These are phyloP conservation scores for Pantala flavescens DNA, from an alignment of 1,140 invertebrate genomes.

Conservation along the genomic window DNA sequence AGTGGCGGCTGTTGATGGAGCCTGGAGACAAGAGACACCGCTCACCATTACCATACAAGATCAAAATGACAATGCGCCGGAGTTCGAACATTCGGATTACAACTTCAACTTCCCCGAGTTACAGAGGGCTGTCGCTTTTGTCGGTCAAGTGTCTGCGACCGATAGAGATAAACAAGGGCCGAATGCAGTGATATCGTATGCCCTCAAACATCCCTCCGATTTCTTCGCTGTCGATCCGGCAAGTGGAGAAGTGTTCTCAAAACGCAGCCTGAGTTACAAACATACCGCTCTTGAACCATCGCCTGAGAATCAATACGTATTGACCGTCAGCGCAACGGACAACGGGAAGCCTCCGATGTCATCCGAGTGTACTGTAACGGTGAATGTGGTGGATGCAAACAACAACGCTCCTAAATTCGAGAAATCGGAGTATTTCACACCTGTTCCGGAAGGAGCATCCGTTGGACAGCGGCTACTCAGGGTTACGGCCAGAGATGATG, in stretches of 20 bases:
- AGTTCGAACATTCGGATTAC: slow-evolving; percentile 79
- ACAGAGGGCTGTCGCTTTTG: slow-evolving; percentile 63
- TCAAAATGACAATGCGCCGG: slow-evolving; percentile 87
- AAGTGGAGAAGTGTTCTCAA: slow-evolving; percentile 80
- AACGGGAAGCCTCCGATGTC: slow-evolving; percentile 88
- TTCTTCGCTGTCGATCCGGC: slow-evolving; percentile 82
- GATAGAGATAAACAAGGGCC: slow-evolving; percentile 87
- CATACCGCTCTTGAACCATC: slow-evolving; percentile 62
- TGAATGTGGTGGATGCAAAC: slow-evolving; percentile 85
- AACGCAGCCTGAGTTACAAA: slow-evolving; percentile 69
- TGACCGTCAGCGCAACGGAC: slow-evolving; percentile 79
- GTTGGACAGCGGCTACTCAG: slow-evolving; percentile 49
- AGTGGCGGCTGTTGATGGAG: slow-evolving; percentile 75
- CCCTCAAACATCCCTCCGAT: slow-evolving; percentile 78
- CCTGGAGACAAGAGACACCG: slow-evolving; percentile 79
- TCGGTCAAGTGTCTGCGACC: slow-evolving; percentile 77
- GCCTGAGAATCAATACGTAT: slow-evolving; percentile 75
- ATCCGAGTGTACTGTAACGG: slow-evolving; percentile 65
- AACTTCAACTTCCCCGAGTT: slow-evolving; percentile 84
- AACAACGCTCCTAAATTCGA: slow-evolving; percentile 78
- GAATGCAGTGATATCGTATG: slow-evolving; percentile 88
- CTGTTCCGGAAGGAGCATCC: slow-evolving; percentile 65
- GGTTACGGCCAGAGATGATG: slow-evolving; percentile 61
- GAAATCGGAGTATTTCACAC: slow-evolving; percentile 58
- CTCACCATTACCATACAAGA: slow-evolving; percentile 88